Evolutionary conservation across 2,113 vertebrate species (phyloP).

Genomic region (Tangachromis dhanisi): DNA sequence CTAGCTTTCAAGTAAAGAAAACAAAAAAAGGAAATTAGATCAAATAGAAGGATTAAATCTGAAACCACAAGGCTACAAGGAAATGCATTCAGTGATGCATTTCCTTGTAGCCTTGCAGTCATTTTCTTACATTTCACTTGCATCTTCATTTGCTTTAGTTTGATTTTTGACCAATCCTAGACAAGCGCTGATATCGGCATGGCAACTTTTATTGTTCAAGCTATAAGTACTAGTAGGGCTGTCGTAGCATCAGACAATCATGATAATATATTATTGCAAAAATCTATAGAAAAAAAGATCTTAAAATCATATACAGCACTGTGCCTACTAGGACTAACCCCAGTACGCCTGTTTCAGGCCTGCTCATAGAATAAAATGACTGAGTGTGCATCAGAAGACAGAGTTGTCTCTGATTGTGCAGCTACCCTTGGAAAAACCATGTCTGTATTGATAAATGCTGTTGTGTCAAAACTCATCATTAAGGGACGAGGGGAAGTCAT

Average conservation of each 20-base stretch:
- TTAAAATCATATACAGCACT: background rate
- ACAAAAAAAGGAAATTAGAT: accelerated
- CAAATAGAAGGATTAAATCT: accelerated
- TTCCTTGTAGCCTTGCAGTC: background rate
- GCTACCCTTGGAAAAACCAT: background rate
- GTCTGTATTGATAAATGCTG: background rate
- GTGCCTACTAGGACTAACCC: background rate
- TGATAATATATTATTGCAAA: background rate
- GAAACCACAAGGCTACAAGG: background rate
- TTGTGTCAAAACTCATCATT: accelerated
- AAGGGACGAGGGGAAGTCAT: accelerated
- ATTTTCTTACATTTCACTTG: background rate
- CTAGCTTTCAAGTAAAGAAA: background rate
- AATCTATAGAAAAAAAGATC: background rate
- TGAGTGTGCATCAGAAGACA: background rate
- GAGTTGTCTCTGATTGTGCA: background rate
- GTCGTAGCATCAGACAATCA: accelerated
- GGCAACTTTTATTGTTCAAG: background rate
- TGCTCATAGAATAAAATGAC: accelerated
- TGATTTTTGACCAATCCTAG: background rate
- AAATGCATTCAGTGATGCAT: background rate
- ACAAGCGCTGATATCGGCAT: background rate
- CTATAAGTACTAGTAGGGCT: background rate
- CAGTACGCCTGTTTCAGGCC: too few species aligned
- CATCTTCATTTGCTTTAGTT: background rate